Percentiles rank a stretch among this genome's conserved stretches.
Evolutionary conservation across 2,888 invertebrate species (phyloP).

Genomic region (Sycophila texana): DNA sequence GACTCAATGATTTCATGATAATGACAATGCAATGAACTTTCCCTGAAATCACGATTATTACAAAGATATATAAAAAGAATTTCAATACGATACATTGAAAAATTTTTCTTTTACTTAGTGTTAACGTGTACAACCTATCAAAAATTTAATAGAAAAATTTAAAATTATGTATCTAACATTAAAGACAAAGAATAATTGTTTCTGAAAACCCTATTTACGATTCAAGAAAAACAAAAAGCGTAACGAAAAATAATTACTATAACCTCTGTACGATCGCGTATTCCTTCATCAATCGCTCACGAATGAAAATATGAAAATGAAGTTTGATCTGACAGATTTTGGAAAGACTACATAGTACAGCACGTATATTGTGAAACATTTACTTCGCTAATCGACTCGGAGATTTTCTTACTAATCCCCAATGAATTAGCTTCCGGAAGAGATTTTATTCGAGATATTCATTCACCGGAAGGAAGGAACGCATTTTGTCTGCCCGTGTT

Average conservation of each 20-base stretch:
- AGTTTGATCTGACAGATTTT: conserved; percentile 39
- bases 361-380: neutral
- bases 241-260: too few species aligned
- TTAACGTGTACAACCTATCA: neutral
- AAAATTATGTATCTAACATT: neutral
- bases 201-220: neutral
- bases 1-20: neutral
- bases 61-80: conserved; percentile 3
- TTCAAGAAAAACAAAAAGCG: neutral
- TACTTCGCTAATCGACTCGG: conserved; percentile 14
- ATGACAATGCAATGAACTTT: conserved; percentile 30
- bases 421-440: conserved; percentile 29
- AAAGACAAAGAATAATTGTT: too few species aligned
- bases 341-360: conserved; percentile 3
- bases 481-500: conserved; percentile 40
- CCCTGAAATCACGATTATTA: conserved; percentile 40
- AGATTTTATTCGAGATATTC: conserved; percentile 15
- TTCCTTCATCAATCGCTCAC: conserved; percentile 27
- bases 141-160: neutral
- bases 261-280: conserved; percentile 14
- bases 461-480: conserved; percentile 54
- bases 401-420: conserved; percentile 16
- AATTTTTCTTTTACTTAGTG: neutral
- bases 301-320: conserved; percentile 34
- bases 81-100: too few species aligned